These are phyloP conservation scores for Drosophila fungiperda DNA, from an alignment of 2,888 invertebrate species.

Conservation along the genomic window DNA sequence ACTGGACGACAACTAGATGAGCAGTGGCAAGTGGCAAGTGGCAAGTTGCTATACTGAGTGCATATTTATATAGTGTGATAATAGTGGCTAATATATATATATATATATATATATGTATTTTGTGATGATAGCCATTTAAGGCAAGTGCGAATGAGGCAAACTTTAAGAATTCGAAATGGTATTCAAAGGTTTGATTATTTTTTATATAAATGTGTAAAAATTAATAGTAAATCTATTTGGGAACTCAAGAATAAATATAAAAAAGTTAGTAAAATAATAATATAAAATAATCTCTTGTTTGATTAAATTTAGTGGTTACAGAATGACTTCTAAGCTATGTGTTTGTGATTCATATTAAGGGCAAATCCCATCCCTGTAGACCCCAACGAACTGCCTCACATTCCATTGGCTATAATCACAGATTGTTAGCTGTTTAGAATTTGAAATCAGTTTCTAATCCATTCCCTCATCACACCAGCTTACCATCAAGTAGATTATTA, in stretches of 20 bases:
- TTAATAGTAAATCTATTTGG: neutral
- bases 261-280: neutral
- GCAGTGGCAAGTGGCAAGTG: neutral
- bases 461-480: conserved; percentile 27
- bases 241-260: neutral
- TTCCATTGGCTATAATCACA: conserved; percentile 9
- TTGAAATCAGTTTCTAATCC: conserved; percentile 44
- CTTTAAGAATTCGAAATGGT: neutral
- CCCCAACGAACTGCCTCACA: neutral
- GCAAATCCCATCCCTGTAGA: neutral
- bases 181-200: neutral
- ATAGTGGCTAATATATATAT: neutral
- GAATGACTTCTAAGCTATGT: neutral
- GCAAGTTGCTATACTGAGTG: conserved; percentile 2
- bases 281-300: neutral
- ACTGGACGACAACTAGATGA: conserved; percentile 22
- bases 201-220: too few species aligned
- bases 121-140: neutral
- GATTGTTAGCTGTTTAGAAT: conserved; percentile 26
- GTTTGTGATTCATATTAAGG: neutral
- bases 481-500: conserved; percentile 33
- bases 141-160: neutral
- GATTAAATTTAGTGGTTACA: neutral
- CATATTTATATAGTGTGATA: conserved; percentile 5
- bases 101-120: neutral